These are phyloP conservation scores for Coleophora deauratella DNA, from an alignment of 2,888 invertebrate genomes.

Conservation along the genomic window DNA sequence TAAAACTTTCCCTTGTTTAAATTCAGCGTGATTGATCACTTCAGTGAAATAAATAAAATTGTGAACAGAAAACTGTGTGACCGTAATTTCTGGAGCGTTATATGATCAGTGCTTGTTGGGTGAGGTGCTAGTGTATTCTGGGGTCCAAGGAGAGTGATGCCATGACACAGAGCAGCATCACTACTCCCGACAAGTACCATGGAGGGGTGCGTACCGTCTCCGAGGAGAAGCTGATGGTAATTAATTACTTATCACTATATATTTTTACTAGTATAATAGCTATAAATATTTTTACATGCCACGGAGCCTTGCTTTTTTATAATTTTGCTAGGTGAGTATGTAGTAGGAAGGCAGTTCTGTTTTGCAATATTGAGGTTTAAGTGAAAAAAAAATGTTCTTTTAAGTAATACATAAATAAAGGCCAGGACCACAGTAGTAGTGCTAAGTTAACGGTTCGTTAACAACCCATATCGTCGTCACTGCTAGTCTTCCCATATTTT, in stretches of 20 bases:
- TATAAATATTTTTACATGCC: too few species aligned
- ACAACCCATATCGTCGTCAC: not conserved
- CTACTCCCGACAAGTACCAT: slow-evolving; percentile 47
- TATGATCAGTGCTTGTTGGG: slow-evolving; percentile 4
- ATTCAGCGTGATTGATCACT: slow-evolving; percentile 14
- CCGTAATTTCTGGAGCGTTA: slow-evolving; percentile 5
- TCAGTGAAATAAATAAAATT: too few species aligned
- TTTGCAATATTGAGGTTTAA: too few species aligned
- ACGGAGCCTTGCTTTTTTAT: too few species aligned
- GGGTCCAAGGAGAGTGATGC: slow-evolving; percentile 27
- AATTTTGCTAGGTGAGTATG: too few species aligned
- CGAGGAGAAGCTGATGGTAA: slow-evolving; percentile 65
- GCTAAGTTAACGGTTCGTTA: not conserved
- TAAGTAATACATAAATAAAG: too few species aligned
- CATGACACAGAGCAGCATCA: slow-evolving; percentile 58
- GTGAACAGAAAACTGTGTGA: too few species aligned
- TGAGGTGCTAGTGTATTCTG: slow-evolving; percentile 10
- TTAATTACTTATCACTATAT: slow-evolving; percentile 2
- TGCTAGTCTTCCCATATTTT: too few species aligned
- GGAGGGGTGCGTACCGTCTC: slow-evolving; percentile 50
- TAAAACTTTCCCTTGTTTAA: slow-evolving; percentile 8
- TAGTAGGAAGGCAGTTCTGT: too few species aligned
- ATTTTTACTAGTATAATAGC: not conserved
- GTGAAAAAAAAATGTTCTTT: too few species aligned
- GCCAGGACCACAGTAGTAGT: too few species aligned